Conservation (phyloP, 92 coral and sea anemone genomes). For the Desmophyllum pertusum region DNA sequence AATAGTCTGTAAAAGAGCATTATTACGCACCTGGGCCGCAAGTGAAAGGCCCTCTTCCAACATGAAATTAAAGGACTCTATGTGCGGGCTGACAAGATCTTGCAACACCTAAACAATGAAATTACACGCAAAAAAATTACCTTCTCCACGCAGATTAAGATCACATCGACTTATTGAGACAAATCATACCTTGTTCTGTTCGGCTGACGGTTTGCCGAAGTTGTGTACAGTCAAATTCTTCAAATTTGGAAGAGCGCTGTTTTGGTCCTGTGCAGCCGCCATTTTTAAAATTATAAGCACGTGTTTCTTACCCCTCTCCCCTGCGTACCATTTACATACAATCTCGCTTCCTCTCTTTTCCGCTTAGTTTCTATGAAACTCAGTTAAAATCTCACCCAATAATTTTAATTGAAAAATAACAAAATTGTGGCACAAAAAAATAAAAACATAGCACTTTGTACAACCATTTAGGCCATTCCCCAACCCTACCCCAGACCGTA, state of each 20-base stretch:
- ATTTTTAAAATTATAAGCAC: constrained; percentile 71
- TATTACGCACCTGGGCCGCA: constrained; percentile 87
- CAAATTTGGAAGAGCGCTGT: constrained; percentile 70
- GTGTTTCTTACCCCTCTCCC: constrained; percentile 29
- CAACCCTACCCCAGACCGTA: background rate
- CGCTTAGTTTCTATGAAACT: background rate
- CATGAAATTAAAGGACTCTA: constrained; percentile 92
- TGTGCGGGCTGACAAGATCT: constrained; percentile 91
- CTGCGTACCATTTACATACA: background rate
- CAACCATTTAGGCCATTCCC: too few relatives aligned
- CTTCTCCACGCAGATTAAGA: background rate
- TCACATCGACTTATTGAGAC: background rate
- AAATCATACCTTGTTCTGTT: constrained; percentile 80
- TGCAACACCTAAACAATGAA: constrained; percentile 69
- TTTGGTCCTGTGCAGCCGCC: constrained; percentile 67
- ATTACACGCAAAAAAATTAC: constrained; percentile 24
- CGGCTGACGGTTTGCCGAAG: constrained; percentile 68
- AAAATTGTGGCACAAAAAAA: background rate
- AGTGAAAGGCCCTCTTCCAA: constrained; percentile 89
- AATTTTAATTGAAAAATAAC: background rate
- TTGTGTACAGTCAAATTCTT: constrained; percentile 76
- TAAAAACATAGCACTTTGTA: too few relatives aligned
- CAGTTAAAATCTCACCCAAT: background rate
- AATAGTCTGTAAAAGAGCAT: background rate
- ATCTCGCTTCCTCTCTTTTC: background rate